Percentiles rank a stretch among this genome's conserved stretches.
These are phyloP conservation scores for Thryonomys swinderianus DNA, from an alignment of 2,113 vertebrate genomes.

Conservation along the genomic window DNA sequence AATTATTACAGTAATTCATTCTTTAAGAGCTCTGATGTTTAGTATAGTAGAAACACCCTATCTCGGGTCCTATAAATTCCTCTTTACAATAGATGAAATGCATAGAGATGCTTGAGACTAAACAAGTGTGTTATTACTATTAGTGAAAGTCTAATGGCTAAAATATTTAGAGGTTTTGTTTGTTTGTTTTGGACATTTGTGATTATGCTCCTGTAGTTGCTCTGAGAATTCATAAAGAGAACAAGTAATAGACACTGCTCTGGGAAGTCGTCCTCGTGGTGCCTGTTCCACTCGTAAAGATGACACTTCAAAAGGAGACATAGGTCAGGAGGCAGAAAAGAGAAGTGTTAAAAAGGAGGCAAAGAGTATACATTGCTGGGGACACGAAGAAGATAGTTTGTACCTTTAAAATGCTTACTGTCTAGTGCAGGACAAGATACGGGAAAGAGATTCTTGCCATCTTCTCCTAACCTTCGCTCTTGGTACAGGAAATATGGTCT, in stretches of 20 bases:
- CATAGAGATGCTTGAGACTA: background rate
- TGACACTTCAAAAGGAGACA: conserved; percentile 13
- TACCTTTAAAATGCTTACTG: background rate
- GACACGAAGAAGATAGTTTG: background rate
- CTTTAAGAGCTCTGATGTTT: conserved; percentile 56
- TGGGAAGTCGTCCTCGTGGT: background rate
- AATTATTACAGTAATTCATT: conserved; percentile 47
- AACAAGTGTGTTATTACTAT: conserved; percentile 57
- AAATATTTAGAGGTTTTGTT: background rate
- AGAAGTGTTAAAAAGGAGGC: background rate
- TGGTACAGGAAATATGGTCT: background rate
- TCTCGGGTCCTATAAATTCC: conserved; percentile 61
- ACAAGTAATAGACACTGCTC: background rate
- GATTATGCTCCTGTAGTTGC: background rate
- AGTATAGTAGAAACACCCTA: background rate
- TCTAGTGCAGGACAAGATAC: background rate
- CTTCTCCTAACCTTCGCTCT: background rate
- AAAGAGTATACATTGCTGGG: background rate
- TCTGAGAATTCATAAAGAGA: conserved; percentile 7
- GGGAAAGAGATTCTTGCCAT: background rate
- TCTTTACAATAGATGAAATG: conserved; percentile 40
- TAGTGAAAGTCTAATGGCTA: conserved; percentile 40
- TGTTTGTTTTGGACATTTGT: conserved; percentile 28
- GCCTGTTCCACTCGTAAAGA: background rate
- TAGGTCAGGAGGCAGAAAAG: background rate